Base-by-base conservation (phyloP, 1,140 invertebrate species). In the Trichoplusia ni region DNA sequence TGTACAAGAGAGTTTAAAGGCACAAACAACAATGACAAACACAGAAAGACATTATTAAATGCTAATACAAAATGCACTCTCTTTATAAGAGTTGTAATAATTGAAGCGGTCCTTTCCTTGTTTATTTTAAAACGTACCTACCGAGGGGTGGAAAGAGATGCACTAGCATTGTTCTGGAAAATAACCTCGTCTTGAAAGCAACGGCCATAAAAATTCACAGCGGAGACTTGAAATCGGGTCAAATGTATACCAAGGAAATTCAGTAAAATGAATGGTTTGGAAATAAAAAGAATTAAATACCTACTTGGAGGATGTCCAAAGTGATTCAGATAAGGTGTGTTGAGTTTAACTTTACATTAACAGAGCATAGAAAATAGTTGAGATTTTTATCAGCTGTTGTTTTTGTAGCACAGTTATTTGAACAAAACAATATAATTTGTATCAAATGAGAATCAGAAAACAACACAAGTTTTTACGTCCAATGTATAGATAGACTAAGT, bases 81-180 rank as follows among this genome's bases (percentile, higher is more conserved):
- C 38, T 56, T 53, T 58, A 69, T 23, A 64, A 64, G 56, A 49
- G 53, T 23, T 27, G 54, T 27, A 61, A 64, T 70, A 65, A 65
- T 65, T 65, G 67, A 70, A 70, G 54, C 67, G 46, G 53, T 65
- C 47, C 33, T 64, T 64, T 70, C 42, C 64, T 51, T 54, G 59
- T 65, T 70, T 67, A 60, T 69, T 66, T 73, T 64, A 21, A 63
- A 66, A 42, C 49, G 40, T 19, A 29, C 29, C 53, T 29, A 27
- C 54, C 23, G 51, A 51, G 56, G 51, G 42, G 23, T 35, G 25
- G n/a, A 62, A 47, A 38, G 27, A 59, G 44, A 69, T 66, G 40
- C 58, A 65, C 59, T 53, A 58, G 59, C 56, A 67, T 69, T 73
- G 64, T 70, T 51, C 56, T 53, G 61, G 61, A 67, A 73, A 73